These are phyloP conservation scores for Merops nubicus DNA, from an alignment of 2,113 vertebrate species.

Conservation along the genomic window DNA sequence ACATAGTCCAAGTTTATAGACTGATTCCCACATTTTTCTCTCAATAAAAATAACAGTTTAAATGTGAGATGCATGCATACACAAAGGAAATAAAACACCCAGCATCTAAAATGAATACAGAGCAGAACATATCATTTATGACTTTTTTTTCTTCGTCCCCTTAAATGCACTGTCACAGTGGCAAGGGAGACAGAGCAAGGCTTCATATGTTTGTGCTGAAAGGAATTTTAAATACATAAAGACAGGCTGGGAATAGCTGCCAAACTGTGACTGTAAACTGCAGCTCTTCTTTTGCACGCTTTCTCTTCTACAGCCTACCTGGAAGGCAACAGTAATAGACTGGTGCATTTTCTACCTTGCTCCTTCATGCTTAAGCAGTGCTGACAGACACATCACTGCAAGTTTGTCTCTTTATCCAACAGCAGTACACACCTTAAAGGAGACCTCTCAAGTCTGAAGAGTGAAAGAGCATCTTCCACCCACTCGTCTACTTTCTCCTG, in stretches of 20 bases:
- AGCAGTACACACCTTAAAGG: neutral
- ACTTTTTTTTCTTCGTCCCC: constrained; percentile 38
- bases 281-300: neutral
- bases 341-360: neutral
- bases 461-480: neutral
- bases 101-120: neutral
- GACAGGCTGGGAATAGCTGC: constrained; percentile 31
- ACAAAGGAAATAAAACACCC: constrained; percentile 33
- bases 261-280: constrained; percentile 52
- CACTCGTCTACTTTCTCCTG: neutral
- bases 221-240: constrained; percentile 64
- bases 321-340: constrained; percentile 24
- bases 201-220: constrained; percentile 58
- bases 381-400: constrained; percentile 49
- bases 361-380: constrained; percentile 3
- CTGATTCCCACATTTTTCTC: neutral
- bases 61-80: neutral
- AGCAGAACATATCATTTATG: neutral
- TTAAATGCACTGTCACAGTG: constrained; percentile 60
- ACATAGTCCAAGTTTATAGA: neutral
- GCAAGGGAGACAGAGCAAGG: constrained; percentile 30
- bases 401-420: constrained; percentile 52
- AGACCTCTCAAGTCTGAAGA: constrained; percentile 13
- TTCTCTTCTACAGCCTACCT: constrained; percentile 1
- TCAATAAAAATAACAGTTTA: neutral